These are phyloP conservation scores for Amphimallon solstitiale DNA, from an alignment of 2,888 invertebrate species.

Conservation along the genomic window DNA sequence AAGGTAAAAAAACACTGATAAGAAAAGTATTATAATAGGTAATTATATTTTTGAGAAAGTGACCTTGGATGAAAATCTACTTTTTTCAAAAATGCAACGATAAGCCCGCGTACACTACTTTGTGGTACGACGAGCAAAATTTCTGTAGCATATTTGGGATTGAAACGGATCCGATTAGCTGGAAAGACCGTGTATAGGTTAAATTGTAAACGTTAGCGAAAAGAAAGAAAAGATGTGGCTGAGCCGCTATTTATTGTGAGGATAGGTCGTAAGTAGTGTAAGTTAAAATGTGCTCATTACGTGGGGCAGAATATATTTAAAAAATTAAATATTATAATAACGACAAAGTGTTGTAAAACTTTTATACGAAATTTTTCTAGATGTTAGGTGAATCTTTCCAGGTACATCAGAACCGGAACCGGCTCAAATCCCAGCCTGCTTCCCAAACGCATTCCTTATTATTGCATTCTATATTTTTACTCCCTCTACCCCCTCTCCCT, in stretches of 20 bases:
- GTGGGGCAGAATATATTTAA: conserved; percentile 17
- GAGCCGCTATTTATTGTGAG: conserved; percentile 31
- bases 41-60: conserved; percentile 64
- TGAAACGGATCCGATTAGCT: conserved; percentile 13
- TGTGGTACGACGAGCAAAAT: conserved; percentile 52
- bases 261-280: conserved; percentile 29
- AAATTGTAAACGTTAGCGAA: conserved; percentile 22
- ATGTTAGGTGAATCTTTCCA: conserved; percentile 19
- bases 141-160: conserved; percentile 49
- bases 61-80: conserved; percentile 62
- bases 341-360: conserved; percentile 23
- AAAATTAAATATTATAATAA: conserved; percentile 5
- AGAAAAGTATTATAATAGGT: conserved; percentile 60
- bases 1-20: conserved; percentile 49
- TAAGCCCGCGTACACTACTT: conserved; percentile 46
- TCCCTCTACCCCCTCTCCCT: conserved; percentile 44
- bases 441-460: conserved; percentile 59
- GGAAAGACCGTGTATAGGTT: conserved; percentile 19
- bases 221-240: conserved; percentile 24
- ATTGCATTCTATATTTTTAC: conserved; percentile 61
- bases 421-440: conserved; percentile 33
- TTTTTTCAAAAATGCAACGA: conserved; percentile 58
- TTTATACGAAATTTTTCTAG: conserved; percentile 33
- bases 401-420: conserved; percentile 1
- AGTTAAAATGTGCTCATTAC: conserved; percentile 13